Evolutionary conservation across 2,113 vertebrate species (phyloP), one percentile per base, ranked within the genome.

Genomic region (Hemichromis elongatus): DNA sequence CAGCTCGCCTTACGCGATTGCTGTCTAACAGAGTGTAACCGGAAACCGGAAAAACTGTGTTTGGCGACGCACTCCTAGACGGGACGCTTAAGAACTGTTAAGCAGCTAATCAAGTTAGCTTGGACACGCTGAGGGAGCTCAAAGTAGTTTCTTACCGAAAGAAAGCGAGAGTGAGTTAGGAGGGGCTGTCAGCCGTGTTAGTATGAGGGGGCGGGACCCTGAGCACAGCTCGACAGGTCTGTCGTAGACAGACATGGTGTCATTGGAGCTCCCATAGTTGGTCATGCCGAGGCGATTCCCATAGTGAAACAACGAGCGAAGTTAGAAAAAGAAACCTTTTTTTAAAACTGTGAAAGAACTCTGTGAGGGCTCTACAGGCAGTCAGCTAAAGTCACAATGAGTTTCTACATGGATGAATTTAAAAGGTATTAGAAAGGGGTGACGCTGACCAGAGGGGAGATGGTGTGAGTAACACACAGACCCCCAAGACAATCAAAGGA

Each of bases 401-500:
- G 61, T 30, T 63, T 50, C 52, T 9, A 50, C 78, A 90, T 78
- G 42, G n/a, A 84, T 45, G 19, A 35, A 14, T 42, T 82, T 45
- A 6, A 77, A 82, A 88, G 59, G 52, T 55, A 54, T 82, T 55
- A 80, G 37, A 42, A 73, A 26, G 57, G 42, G 50, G 9, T 33
- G 14, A 81, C 37, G 47, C 28, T 28, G 37, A 30, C 40, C 55
- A 37, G 37, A 84, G 66, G 86, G 18, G 24, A 85, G 68, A 78
- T 83, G 52, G 21, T 68, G 45, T 75, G 79, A 86, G 61, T 53
- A 73, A 24, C 55, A 55, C 33, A 55, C 50, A 84, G 33, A 33
- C 33, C 83, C 70, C 33, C 50, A 13, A 54, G 57, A 35, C 61
- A 68, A 88, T 86, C 80, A 85, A 90, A 90, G 61, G 35, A 85